Conservation (phyloP, 2,888 invertebrate genomes). For the Acanthosoma haemorrhoidale region DNA sequence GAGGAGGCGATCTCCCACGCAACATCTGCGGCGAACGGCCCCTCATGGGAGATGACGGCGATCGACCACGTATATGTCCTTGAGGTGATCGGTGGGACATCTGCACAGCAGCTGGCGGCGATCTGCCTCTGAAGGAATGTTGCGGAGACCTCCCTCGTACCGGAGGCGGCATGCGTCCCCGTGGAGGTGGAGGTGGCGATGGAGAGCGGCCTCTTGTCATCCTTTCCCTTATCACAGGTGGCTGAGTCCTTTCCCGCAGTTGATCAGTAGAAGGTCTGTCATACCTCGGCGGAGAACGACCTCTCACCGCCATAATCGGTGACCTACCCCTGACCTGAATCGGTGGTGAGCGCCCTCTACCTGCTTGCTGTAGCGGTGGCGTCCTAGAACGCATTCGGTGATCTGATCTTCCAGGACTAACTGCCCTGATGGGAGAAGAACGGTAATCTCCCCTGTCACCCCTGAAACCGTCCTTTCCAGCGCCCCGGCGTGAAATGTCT, state of each 20-base stretch:
- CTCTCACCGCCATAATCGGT: background rate
- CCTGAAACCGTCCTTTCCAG: slow-evolving; percentile 21
- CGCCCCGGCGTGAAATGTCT: background rate
- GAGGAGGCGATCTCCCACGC: slow-evolving; percentile 9
- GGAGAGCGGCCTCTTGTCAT: background rate
- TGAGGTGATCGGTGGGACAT: background rate
- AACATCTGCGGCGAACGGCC: background rate
- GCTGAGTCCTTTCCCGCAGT: background rate
- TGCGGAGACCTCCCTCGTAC: background rate
- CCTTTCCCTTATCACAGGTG: background rate
- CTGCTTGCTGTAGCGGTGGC: background rate
- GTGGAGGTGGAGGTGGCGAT: background rate
- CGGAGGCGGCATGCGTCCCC: background rate
- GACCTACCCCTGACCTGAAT: background rate
- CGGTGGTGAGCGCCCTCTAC: background rate
- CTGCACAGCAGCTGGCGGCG: background rate
- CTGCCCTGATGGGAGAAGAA: background rate
- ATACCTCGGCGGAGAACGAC: background rate
- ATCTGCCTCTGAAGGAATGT: background rate
- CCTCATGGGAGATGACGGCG: too few species aligned
- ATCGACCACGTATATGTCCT: too few species aligned
- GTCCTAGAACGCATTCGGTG: background rate
- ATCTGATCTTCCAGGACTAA: background rate
- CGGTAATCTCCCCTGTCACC: slow-evolving; percentile 9
- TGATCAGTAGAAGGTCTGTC: background rate